These are phyloP conservation scores for Sipha flava DNA, from an alignment of 1,140 invertebrate genomes.

Conservation along the genomic window DNA sequence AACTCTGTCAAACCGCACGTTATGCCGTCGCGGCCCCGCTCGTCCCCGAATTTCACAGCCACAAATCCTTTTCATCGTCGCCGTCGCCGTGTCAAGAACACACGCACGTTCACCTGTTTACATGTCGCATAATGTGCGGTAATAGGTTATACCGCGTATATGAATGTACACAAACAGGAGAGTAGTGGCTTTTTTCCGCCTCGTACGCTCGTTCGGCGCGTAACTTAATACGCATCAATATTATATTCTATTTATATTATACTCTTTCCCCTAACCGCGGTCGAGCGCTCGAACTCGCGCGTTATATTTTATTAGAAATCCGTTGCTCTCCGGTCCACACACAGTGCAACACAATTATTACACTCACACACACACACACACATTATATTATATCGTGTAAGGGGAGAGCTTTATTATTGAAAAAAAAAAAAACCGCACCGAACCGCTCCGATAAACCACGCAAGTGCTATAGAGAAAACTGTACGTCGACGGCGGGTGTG, in stretches of 20 bases:
- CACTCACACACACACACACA: too few species aligned
- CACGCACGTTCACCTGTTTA: too few species aligned
- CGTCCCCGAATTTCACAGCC: not conserved
- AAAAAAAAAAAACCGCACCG: not conserved
- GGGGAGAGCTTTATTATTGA: not conserved
- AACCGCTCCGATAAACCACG: not conserved
- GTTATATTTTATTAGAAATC: slow-evolving; percentile 12
- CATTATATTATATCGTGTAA: too few species aligned
- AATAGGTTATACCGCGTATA: too few species aligned
- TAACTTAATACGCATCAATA: not conserved
- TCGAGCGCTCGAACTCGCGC: not conserved
- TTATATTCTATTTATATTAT: not conserved
- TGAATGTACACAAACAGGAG: not conserved
- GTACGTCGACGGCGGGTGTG: not conserved
- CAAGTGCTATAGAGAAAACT: slow-evolving; percentile 8
- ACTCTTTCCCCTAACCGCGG: not conserved
- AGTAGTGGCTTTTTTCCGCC: not conserved
- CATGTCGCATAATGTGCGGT: too few species aligned
- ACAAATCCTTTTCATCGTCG: not conserved
- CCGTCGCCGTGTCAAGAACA: not conserved
- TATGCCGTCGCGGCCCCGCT: not conserved
- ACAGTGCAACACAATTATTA: too few species aligned
- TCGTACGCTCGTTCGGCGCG: not conserved
- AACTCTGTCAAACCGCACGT: not conserved
- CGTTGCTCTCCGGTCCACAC: not conserved